phyloP scores from a whole-genome alignment of 1,140 invertebrate species.

The Hypsibius dujardini region DNA sequence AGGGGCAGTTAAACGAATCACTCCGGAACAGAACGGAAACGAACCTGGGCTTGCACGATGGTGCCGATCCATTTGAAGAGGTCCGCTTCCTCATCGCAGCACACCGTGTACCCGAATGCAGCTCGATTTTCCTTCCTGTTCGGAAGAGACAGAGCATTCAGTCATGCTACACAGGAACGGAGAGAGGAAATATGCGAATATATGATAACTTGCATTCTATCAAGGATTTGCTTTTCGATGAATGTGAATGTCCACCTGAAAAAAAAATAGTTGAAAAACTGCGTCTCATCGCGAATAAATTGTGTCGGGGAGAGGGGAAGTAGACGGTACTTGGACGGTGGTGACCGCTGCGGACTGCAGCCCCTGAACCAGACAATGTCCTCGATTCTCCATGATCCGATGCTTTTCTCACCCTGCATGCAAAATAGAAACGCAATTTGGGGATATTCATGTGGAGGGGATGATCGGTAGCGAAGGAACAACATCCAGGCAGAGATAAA shows the following conservation, averaged over 20 bases:
- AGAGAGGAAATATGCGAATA: no score
- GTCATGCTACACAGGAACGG: no score
- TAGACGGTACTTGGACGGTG: conserved; percentile 44
- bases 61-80: conserved; percentile 54
- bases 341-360: conserved; percentile 54
- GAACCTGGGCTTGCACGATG: conserved; percentile 36
- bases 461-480: no score
- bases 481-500: no score
- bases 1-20: no score
- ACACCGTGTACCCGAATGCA: conserved; percentile 55
- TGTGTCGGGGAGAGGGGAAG: conserved; percentile 4
- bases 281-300: no score
- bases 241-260: conserved; percentile 53
- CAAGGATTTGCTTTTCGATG: conserved; percentile 46
- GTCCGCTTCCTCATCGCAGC: conserved; percentile 49
- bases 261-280: conserved; percentile 17
- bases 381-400: conserved; percentile 54
- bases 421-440: no score
- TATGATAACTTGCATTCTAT: conserved; percentile 31
- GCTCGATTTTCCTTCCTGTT: conserved; percentile 47
- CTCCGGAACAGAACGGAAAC: no score
- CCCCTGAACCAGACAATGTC: conserved; percentile 64
- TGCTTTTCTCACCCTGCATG: conserved; percentile 39
- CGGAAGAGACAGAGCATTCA: no score
- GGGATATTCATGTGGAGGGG: no score